Conservation (phyloP, 2,888 invertebrate species). For the Eledona agricola region DNA sequence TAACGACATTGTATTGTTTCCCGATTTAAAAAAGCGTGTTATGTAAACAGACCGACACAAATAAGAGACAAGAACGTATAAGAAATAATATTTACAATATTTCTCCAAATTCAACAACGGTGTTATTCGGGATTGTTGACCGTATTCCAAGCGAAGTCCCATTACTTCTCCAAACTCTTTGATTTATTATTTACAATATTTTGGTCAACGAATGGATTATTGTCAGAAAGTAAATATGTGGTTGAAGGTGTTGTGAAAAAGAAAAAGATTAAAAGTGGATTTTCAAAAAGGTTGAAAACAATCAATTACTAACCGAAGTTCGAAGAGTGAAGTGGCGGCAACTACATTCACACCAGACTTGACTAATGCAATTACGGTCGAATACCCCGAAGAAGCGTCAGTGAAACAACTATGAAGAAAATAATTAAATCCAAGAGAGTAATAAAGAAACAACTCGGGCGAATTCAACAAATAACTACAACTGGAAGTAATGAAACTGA, state of each 20-base stretch:
- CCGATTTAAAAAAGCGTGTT: too few species aligned
- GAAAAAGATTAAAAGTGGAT: conserved; percentile 62
- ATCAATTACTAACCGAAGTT: conserved; percentile 59
- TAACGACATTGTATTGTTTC: too few species aligned
- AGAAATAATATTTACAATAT: too few species aligned
- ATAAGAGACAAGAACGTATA: too few species aligned
- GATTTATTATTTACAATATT: too few species aligned
- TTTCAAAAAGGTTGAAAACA: conserved; percentile 61
- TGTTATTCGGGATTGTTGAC: too few species aligned
- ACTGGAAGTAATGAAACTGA: conserved; percentile 54
- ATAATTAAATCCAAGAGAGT: conserved; percentile 24
- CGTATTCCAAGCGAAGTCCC: too few species aligned
- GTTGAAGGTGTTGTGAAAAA: conserved; percentile 54
- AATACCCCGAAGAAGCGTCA: conserved; percentile 47
- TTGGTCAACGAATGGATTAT: too few species aligned
- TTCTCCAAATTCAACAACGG: too few species aligned
- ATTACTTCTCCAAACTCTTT: too few species aligned
- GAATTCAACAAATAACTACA: conserved; percentile 34
- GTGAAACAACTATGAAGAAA: conserved; percentile 40
- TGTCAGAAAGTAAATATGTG: too few species aligned
- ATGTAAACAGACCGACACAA: too few species aligned
- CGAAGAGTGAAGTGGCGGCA: conserved; percentile 60
- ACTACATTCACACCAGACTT: conserved; percentile 48
- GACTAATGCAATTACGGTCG: conserved; percentile 34
- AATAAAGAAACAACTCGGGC: conserved; percentile 39